A percentile compares a stretch with the other conserved stretches of the same genome.
phyloP scores from a whole-genome alignment of 1,140 invertebrate genomes.

The Pentalonia nigronervosa region DNA sequence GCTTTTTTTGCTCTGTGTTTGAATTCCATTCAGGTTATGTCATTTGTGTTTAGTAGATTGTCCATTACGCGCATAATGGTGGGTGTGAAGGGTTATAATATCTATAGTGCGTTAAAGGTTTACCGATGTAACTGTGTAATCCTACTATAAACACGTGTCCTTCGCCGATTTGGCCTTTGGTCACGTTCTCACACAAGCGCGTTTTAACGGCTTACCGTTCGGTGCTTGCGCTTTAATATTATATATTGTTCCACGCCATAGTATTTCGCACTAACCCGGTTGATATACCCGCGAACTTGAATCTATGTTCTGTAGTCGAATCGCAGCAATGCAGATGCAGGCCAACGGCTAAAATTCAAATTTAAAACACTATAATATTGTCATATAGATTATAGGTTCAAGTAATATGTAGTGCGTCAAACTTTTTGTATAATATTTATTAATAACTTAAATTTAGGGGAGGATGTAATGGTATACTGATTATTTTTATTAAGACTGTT shows the following conservation, averaged over 20 bases:
- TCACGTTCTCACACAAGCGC: conserved; percentile 49
- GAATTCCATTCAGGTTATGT: background rate
- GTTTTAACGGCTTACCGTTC: conserved; percentile 52
- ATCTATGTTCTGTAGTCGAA: background rate
- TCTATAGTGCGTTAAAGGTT: conserved; percentile 39
- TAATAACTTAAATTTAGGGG: too few relatives aligned
- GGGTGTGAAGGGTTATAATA: background rate
- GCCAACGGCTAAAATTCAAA: background rate
- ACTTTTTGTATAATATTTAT: too few relatives aligned
- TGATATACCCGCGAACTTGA: background rate
- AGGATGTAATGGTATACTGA: too few relatives aligned
- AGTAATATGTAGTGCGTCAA: too few relatives aligned
- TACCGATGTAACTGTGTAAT: conserved; percentile 54
- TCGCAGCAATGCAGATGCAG: background rate
- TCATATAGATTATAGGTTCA: too few relatives aligned
- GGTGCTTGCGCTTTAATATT: background rate
- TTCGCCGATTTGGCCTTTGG: conserved; percentile 48
- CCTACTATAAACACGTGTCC: conserved; percentile 49
- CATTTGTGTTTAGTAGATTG: background rate
- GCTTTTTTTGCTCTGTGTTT: background rate
- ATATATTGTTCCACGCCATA: background rate
- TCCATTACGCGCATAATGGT: conserved; percentile 27
- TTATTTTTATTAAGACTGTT: too few relatives aligned
- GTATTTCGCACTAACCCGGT: background rate
- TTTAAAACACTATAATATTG: background rate